These are phyloP conservation scores for Temnothorax unifasciatus DNA, from an alignment of 2,888 invertebrate genomes.

Conservation along the genomic window DNA sequence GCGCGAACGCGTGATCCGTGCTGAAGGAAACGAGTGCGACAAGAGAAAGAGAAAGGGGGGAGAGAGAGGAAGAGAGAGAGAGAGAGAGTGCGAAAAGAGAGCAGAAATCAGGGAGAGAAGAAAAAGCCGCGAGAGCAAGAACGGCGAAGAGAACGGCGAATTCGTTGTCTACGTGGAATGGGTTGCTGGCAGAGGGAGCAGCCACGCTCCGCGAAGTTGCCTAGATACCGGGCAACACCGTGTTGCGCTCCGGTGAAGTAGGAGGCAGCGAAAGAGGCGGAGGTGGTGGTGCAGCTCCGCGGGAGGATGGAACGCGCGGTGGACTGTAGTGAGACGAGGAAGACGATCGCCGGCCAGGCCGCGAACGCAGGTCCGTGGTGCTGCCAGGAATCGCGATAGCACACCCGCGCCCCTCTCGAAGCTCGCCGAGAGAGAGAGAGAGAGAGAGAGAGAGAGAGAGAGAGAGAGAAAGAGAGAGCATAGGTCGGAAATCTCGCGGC, in stretches of 20 bases:
- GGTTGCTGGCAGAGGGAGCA: constrained; percentile 67
- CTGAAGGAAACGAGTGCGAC: constrained; percentile 32
- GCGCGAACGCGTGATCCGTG: constrained; percentile 28
- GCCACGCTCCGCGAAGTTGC: constrained; percentile 75
- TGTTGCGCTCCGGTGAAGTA: constrained; percentile 76
- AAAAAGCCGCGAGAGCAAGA: constrained; percentile 35
- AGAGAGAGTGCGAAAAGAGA: not conserved
- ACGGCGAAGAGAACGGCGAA: constrained; percentile 54
- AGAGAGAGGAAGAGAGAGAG: not conserved
- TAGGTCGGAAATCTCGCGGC: constrained; percentile 37
- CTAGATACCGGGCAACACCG: constrained; percentile 76
- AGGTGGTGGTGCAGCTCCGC: constrained; percentile 68
- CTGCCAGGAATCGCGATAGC: constrained; percentile 69
- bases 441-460: constrained; percentile 14
- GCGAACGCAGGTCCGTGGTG: constrained; percentile 66
- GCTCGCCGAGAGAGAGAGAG: not conserved
- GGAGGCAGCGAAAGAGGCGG: constrained; percentile 70
- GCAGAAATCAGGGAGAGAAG: constrained; percentile 24
- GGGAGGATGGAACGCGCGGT: constrained; percentile 68
- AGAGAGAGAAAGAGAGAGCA: constrained; percentile 9
- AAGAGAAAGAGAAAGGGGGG: not conserved
- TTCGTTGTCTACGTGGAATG: constrained; percentile 48
- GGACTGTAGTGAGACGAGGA: constrained; percentile 71
- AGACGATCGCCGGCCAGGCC: constrained; percentile 65
- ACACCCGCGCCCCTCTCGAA: constrained; percentile 48